A percentile compares a stretch with the other conserved stretches of the same genome.
Conservation (phyloP, 1,140 invertebrate genomes). For the Drosophila punjabiensis region DNA sequence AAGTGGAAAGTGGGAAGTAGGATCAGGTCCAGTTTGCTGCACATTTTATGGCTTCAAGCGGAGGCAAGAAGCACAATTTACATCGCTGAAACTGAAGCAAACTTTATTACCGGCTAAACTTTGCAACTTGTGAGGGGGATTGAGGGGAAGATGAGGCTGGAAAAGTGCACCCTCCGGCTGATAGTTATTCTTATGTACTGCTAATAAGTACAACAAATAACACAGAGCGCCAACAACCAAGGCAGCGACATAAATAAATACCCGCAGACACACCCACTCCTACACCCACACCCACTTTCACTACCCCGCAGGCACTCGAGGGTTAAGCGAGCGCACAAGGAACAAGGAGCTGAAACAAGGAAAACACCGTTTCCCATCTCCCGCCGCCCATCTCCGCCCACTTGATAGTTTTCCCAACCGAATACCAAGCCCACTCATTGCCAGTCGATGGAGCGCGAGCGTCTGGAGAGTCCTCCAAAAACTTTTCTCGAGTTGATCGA, state of each 20-base stretch:
- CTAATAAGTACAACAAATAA: slow-evolving; percentile 63
- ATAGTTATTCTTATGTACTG: slow-evolving; percentile 64
- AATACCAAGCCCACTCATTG: slow-evolving; percentile 38
- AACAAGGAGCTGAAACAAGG: slow-evolving; percentile 21
- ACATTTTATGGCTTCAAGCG: slow-evolving; percentile 48
- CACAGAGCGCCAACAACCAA: slow-evolving; percentile 30
- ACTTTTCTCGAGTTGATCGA: slow-evolving; percentile 56
- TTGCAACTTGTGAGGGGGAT: not conserved
- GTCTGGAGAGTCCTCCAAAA: slow-evolving; percentile 42
- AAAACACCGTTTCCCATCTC: slow-evolving; percentile 4
- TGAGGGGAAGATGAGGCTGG: slow-evolving; percentile 19
- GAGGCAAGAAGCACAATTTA: slow-evolving; percentile 34
- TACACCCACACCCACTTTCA: slow-evolving; percentile 14
- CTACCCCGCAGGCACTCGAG: slow-evolving; percentile 17
- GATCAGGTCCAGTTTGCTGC: slow-evolving; percentile 16
- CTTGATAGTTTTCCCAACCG: slow-evolving; percentile 49
- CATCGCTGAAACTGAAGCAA: slow-evolving; percentile 27
- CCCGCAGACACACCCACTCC: slow-evolving; percentile 21
- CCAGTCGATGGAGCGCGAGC: slow-evolving; percentile 55
- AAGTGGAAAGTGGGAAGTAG: not conserved
- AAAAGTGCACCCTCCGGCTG: slow-evolving; percentile 44
- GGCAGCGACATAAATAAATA: slow-evolving; percentile 55
- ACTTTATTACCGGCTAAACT: slow-evolving; percentile 21
- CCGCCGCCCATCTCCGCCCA: slow-evolving; percentile 17
- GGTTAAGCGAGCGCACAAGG: slow-evolving; percentile 44